Evolutionary conservation across 2,797 vertebrate species (phyloP).

Genomic region (Melanotaenia nigrans): DNA sequence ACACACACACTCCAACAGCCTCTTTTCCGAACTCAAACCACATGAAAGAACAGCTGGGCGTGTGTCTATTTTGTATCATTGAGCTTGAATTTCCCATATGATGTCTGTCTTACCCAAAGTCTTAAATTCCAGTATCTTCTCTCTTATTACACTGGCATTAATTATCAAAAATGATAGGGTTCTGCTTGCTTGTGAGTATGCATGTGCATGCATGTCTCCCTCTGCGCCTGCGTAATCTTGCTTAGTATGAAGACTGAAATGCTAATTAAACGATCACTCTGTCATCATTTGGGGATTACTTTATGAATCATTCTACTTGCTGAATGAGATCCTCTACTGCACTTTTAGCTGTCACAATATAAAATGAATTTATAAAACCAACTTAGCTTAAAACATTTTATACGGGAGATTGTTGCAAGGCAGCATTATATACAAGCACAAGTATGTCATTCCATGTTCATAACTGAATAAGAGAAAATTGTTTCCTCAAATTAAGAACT

Average conservation of each 20-base stretch:
- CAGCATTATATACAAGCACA: background rate
- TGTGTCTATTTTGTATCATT: conserved; percentile 64
- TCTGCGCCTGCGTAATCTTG: conserved; percentile 48
- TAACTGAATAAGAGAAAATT: conserved; percentile 3
- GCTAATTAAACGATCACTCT: conserved; percentile 66
- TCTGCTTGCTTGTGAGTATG: conserved; percentile 27
- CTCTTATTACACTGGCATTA: conserved; percentile 73
- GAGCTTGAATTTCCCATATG: conserved; percentile 59
- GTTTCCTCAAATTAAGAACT: background rate
- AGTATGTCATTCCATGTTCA: conserved; percentile 3
- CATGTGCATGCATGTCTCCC: conserved; percentile 17
- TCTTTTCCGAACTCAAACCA: conserved; percentile 44
- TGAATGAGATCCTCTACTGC: conserved; percentile 28
- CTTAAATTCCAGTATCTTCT: conserved; percentile 67
- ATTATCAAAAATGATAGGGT: conserved; percentile 77
- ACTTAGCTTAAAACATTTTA: conserved; percentile 5
- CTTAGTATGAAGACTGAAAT: conserved; percentile 61
- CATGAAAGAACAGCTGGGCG: conserved; percentile 58
- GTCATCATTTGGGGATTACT: conserved; percentile 51
- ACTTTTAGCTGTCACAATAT: conserved; percentile 12
- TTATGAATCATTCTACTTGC: conserved; percentile 47
- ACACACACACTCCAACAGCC: background rate
- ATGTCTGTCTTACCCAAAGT: conserved; percentile 51
- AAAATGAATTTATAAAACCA: conserved; percentile 6
- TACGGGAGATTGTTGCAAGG: conserved; percentile 4